Conservation (phyloP, 2,113 vertebrate genomes). For the Nothobranchius furzeri region DNA sequence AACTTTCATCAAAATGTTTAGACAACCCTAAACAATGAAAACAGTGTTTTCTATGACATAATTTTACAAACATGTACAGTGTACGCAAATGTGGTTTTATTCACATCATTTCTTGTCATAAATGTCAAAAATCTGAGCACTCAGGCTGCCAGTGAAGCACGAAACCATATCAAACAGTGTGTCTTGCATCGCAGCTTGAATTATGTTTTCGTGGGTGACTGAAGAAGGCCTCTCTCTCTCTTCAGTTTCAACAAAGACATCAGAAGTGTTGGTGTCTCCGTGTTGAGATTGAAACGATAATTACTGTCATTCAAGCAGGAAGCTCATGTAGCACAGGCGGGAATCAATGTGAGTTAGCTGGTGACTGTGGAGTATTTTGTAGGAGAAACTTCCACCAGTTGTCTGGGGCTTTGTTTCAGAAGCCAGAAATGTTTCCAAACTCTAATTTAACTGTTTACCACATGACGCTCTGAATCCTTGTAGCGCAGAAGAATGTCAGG, state of each 20-base stretch:
- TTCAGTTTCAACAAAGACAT: slow-evolving; percentile 62
- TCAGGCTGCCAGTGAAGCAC: not conserved
- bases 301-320: slow-evolving; percentile 71
- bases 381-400: slow-evolving; percentile 51
- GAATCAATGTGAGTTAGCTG: slow-evolving; percentile 50
- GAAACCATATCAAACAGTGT: not conserved
- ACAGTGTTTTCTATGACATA: not conserved
- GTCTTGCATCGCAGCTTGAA: slow-evolving; percentile 7
- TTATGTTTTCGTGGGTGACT: slow-evolving; percentile 28
- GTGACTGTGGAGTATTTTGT: slow-evolving; percentile 38
- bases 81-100: slow-evolving; percentile 2
- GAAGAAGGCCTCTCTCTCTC: slow-evolving; percentile 29
- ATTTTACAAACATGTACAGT: not conserved
- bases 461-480: not conserved
- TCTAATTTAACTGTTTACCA: slow-evolving; percentile 7
- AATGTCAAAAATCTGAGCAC: not conserved
- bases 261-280: slow-evolving; percentile 49
- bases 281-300: slow-evolving; percentile 63
- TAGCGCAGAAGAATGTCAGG: slow-evolving; percentile 1
- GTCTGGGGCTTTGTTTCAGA: slow-evolving; percentile 32
- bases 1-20: too few relatives aligned
- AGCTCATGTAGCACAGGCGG: slow-evolving; percentile 50
- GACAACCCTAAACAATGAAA: too few relatives aligned
- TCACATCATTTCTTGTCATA: not conserved
- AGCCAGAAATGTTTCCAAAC: slow-evolving; percentile 14